These are phyloP conservation scores for Cynaeus angustus DNA, from an alignment of 2,888 invertebrate genomes.

Conservation along the genomic window DNA sequence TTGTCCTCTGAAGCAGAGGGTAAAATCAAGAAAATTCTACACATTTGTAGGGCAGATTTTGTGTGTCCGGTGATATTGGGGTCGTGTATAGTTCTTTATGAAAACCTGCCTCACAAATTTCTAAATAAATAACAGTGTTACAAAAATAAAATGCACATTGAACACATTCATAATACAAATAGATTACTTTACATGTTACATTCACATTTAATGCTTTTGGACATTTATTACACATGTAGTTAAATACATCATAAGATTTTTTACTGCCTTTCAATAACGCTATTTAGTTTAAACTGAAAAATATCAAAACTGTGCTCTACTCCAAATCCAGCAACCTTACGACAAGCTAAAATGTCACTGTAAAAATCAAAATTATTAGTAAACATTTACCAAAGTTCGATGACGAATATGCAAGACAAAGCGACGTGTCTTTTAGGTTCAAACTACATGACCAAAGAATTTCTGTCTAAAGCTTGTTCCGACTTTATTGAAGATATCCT, in stretches of 20 bases:
- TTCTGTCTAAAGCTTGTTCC: conserved; percentile 61
- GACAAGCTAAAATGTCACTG: conserved; percentile 11
- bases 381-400: neutral
- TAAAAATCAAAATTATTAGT: conserved; percentile 29
- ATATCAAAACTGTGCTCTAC: too few species aligned
- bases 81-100: neutral
- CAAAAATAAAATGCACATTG: conserved; percentile 60
- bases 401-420: conserved; percentile 28
- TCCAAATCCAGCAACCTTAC: conserved; percentile 19
- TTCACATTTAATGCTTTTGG: conserved; percentile 50
- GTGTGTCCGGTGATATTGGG: neutral
- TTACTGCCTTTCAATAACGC: conserved; percentile 46
- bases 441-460: conserved; percentile 59
- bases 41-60: conserved; percentile 39
- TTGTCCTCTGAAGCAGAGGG: conserved; percentile 59
- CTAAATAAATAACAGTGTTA: conserved; percentile 48
- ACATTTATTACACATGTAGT: conserved; percentile 55
- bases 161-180: conserved; percentile 56
- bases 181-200: conserved; percentile 46
- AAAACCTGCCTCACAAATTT: conserved; percentile 44
- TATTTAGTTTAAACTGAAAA: conserved; percentile 2
- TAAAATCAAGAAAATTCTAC: conserved; percentile 52
- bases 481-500: conserved; percentile 65
- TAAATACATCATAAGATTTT: conserved; percentile 54
- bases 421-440: conserved; percentile 22